These are phyloP conservation scores for Drosophila merina DNA, from an alignment of 2,888 invertebrate species.

Conservation along the genomic window DNA sequence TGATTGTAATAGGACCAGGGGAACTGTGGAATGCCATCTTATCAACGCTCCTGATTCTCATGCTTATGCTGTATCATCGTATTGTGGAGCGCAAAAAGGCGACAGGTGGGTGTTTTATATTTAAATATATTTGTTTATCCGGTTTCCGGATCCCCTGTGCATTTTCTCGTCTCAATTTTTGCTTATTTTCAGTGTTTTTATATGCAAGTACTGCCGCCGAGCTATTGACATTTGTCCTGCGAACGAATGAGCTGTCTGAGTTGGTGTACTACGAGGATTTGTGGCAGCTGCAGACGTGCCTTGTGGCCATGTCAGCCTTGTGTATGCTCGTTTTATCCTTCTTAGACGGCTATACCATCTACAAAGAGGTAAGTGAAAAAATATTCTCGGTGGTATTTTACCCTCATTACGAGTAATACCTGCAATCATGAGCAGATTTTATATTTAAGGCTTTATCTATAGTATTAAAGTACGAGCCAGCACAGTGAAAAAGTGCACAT, in stretches of 20 bases:
- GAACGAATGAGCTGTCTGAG: constrained; percentile 79
- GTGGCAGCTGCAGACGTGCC: constrained; percentile 77
- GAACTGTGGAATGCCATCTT: constrained; percentile 77
- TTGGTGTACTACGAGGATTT: constrained; percentile 72
- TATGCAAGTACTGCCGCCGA: constrained; percentile 73
- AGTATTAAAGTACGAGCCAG: not conserved
- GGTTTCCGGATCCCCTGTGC: not conserved
- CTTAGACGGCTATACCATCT: constrained; percentile 81
- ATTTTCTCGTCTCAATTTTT: not conserved
- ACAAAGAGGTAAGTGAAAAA: constrained; percentile 80
- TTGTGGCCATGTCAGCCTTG: constrained; percentile 58
- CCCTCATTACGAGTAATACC: too few relatives aligned
- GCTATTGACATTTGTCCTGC: constrained; percentile 71
- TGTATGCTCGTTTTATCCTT: constrained; percentile 66
- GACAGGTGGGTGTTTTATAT: constrained; percentile 71
- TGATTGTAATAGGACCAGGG: constrained; percentile 74
- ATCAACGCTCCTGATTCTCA: constrained; percentile 77
- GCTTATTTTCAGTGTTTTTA: constrained; percentile 67
- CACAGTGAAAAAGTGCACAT: not conserved
- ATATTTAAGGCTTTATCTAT: not conserved
- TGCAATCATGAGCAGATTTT: not conserved
- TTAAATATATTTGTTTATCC: not conserved
- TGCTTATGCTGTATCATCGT: constrained; percentile 81
- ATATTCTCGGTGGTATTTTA: not conserved
- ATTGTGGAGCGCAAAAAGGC: constrained; percentile 80